phyloP scores from a whole-genome alignment of 2,113 vertebrate species.

The Nesogale talazaci region DNA sequence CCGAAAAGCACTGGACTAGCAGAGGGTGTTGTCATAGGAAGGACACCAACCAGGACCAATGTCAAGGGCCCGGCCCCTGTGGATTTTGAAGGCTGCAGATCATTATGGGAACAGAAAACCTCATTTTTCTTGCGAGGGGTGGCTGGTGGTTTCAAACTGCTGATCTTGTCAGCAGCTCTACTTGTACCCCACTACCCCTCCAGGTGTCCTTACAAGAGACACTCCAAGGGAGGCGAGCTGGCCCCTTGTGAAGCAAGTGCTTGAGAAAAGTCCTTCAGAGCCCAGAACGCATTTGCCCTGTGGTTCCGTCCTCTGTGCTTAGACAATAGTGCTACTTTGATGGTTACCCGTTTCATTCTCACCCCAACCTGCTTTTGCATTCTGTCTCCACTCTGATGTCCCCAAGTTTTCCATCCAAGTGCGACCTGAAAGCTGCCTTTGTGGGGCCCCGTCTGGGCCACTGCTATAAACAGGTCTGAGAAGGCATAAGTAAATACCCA shows the following conservation, averaged over 20 bases:
- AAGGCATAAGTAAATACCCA: accelerated
- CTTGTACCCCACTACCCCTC: too few species aligned
- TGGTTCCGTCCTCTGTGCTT: too few species aligned
- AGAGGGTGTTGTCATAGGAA: neutral
- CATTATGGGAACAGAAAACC: too few species aligned
- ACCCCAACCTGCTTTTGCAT: neutral
- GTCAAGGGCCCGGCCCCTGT: neutral
- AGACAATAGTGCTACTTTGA: accelerated
- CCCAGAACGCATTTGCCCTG: too few species aligned
- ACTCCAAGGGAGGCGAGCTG: neutral
- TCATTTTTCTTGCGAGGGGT: too few species aligned
- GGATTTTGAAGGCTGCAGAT: too few species aligned
- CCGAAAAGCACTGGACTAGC: neutral
- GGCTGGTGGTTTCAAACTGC: too few species aligned
- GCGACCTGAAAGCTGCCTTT: slow-evolving; percentile 6
- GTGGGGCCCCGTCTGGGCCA: neutral
- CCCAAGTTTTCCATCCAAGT: neutral
- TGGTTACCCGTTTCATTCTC: neutral
- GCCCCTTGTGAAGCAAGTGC: accelerated
- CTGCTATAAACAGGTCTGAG: slow-evolving; percentile 6
- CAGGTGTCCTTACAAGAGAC: too few species aligned
- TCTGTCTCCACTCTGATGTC: neutral
- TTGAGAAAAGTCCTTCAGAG: neutral
- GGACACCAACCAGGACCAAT: neutral
- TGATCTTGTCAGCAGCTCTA: too few species aligned